Evolutionary conservation across 2,797 vertebrate genomes (phyloP).

Genomic region (Enteromius treurensis): DNA sequence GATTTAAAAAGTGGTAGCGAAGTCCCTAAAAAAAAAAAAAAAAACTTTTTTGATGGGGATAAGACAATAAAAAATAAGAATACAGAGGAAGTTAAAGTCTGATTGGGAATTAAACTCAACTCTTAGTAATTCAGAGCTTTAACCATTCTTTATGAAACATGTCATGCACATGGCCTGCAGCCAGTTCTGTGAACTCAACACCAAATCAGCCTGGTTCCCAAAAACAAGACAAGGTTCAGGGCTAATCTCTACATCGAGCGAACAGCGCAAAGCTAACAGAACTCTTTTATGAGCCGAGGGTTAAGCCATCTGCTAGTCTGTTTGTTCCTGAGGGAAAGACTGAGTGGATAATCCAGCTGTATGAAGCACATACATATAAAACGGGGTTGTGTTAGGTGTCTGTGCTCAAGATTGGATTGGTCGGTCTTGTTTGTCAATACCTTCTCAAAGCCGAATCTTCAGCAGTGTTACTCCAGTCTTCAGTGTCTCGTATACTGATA

Average conservation of each 20-base stretch:
- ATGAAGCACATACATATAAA: neutral
- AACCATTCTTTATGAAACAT: neutral
- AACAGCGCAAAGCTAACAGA: neutral
- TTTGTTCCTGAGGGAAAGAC: conserved; percentile 37
- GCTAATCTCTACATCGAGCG: conserved; percentile 2
- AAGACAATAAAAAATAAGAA: too few relatives aligned
- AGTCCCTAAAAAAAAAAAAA: too few relatives aligned
- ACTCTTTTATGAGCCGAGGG: conserved; percentile 12
- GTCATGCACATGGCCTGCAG: conserved; percentile 1
- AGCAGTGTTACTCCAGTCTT: neutral
- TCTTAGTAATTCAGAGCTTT: neutral
- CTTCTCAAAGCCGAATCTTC: neutral
- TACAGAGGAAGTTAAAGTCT: conserved; percentile 20
- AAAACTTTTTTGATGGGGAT: too few relatives aligned
- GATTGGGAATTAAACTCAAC: neutral
- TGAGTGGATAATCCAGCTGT: conserved; percentile 24
- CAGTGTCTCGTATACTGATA: neutral
- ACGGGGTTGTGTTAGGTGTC: conserved; percentile 27
- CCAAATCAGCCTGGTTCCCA: neutral
- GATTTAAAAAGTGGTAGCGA: too few relatives aligned
- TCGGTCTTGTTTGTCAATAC: conserved; percentile 4
- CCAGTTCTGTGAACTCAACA: conserved; percentile 11
- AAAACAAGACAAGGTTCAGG: conserved; percentile 9
- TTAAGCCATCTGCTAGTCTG: conserved; percentile 17
- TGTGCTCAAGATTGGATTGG: conserved; percentile 49